Percentiles rank a stretch among this genome's conserved stretches.
phyloP scores from a whole-genome alignment of 1,140 invertebrate species.

The Centruroides vittatus region DNA sequence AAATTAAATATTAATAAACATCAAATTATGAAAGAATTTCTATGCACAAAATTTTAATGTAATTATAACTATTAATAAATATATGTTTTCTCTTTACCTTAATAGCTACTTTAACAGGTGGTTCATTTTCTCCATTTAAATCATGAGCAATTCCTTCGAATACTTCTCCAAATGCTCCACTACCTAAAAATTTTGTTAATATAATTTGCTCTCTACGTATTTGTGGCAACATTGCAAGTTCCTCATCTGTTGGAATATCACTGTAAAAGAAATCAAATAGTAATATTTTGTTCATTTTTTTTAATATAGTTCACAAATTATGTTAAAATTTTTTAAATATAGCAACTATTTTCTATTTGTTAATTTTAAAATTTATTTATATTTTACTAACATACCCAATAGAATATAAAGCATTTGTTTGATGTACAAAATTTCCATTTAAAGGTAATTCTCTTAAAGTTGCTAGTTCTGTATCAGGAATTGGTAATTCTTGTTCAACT shows the following conservation, averaged over 20 bases:
- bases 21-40: too few species aligned
- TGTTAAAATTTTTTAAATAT: too few species aligned
- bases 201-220: constrained; percentile 65
- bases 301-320: too few species aligned
- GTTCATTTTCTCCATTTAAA: constrained; percentile 25
- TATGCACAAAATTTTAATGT: too few species aligned
- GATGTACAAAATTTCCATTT: constrained; percentile 52
- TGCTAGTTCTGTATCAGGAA: constrained; percentile 66
- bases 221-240: constrained; percentile 58
- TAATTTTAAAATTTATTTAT: neutral
- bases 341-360: too few species aligned
- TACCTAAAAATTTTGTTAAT: constrained; percentile 74
- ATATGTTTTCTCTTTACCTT: constrained; percentile 42
- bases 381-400: constrained; percentile 25
- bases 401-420: constrained; percentile 64
- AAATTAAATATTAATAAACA: too few species aligned
- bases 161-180: constrained; percentile 94
- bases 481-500: too few species aligned
- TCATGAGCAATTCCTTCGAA: constrained; percentile 56
- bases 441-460: constrained; percentile 67
- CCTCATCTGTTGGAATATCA: constrained; percentile 40
- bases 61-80: too few species aligned
- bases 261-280: constrained; percentile 2
- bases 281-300: too few species aligned
- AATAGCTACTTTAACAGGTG: constrained; percentile 54